A percentile compares a stretch with the other conserved stretches of the same genome.
phyloP scores from a whole-genome alignment of 2,888 invertebrate genomes.

The Aleiodes testaceus region DNA sequence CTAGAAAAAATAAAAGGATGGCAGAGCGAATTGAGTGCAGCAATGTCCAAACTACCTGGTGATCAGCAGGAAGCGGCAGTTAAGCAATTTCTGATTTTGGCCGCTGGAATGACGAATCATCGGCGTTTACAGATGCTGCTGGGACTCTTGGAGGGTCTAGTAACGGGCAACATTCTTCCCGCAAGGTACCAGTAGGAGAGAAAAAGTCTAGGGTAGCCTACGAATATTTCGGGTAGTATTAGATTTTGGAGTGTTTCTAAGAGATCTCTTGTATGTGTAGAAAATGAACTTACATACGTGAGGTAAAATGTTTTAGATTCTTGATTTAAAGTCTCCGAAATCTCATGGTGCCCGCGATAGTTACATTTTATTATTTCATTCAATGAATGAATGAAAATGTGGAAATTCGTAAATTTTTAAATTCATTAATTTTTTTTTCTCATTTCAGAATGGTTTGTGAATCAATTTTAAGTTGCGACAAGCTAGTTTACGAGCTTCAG shows the following conservation, averaged over 20 bases:
- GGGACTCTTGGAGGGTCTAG: constrained; percentile 83
- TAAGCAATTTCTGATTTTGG: constrained; percentile 82
- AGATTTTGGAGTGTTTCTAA: too few species aligned
- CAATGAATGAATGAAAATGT: neutral
- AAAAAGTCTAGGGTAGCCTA: neutral
- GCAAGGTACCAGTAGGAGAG: constrained; percentile 77
- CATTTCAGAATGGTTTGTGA: constrained; percentile 87
- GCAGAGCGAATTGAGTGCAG: constrained; percentile 80
- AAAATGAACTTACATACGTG: too few species aligned
- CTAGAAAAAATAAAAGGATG: constrained; percentile 80
- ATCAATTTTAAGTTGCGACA: constrained; percentile 87
- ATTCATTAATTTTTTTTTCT: constrained; percentile 6
- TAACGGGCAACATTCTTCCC: constrained; percentile 82
- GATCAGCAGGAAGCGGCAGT: constrained; percentile 86
- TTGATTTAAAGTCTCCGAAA: too few species aligned
- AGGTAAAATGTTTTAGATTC: too few species aligned
- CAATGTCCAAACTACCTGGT: constrained; percentile 79
- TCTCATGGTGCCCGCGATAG: too few species aligned
- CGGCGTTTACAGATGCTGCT: constrained; percentile 85
- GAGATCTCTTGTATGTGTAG: too few species aligned
- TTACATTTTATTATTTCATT: neutral
- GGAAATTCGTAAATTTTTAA: constrained; percentile 4
- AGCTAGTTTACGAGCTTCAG: constrained; percentile 85
- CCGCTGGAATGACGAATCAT: constrained; percentile 83
- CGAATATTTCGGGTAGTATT: neutral